These are phyloP conservation scores for Gorsachius goisagi DNA, from an alignment of 2,113 vertebrate species.

Conservation along the genomic window DNA sequence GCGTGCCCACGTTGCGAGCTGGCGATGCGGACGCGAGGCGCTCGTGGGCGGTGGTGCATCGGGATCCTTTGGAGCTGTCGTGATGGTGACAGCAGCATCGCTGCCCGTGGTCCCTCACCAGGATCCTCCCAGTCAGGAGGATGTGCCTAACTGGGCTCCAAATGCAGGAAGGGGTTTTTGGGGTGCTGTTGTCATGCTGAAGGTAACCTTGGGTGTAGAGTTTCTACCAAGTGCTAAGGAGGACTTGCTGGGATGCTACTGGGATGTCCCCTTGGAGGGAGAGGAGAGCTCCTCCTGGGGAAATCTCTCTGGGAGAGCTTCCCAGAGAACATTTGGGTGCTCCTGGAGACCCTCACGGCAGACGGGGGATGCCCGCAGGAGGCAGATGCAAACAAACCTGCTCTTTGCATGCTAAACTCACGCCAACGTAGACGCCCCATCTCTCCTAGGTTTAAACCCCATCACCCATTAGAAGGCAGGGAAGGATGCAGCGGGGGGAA, in stretches of 20 bases:
- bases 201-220: neutral
- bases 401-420: neutral
- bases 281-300: neutral
- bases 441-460: neutral
- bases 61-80: neutral
- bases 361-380: fast-evolving
- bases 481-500: fast-evolving
- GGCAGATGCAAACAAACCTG: neutral
- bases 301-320: neutral
- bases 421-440: fast-evolving
- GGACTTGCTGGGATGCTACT: neutral
- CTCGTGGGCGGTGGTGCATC: fast-evolving
- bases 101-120: fast-evolving
- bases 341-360: neutral
- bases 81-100: fast-evolving
- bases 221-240: neutral
- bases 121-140: neutral
- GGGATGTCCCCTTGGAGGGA: neutral
- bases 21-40: fast-evolving
- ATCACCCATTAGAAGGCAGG: fast-evolving
- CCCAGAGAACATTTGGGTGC: fast-evolving
- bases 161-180: neutral
- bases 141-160: neutral
- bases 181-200: fast-evolving
- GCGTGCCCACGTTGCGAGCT: fast-evolving